These are phyloP conservation scores for Halcyon smyrnensis DNA, from an alignment of 2,797 vertebrate genomes.

Conservation along the genomic window DNA sequence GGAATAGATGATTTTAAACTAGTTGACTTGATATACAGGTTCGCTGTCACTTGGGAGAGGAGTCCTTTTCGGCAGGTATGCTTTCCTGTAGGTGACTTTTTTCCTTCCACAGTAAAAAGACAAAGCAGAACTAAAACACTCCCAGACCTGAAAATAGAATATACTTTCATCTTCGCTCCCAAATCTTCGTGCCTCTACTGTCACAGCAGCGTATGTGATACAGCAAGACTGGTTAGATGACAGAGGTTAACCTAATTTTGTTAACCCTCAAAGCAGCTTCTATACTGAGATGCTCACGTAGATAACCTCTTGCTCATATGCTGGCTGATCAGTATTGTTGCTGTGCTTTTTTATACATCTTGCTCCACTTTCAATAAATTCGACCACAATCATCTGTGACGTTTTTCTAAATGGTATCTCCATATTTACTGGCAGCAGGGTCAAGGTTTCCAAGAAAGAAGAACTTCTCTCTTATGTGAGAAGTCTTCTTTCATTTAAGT, in stretches of 20 bases:
- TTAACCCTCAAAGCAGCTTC: slow-evolving; percentile 56
- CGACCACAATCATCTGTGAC: slow-evolving; percentile 69
- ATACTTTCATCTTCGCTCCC: slow-evolving; percentile 55
- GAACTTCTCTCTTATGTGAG: slow-evolving; percentile 51
- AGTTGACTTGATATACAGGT: slow-evolving; percentile 65
- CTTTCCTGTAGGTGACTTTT: slow-evolving; percentile 29
- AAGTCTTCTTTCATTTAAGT: slow-evolving; percentile 48
- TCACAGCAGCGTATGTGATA: slow-evolving; percentile 18
- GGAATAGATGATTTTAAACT: slow-evolving; percentile 72
- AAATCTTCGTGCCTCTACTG: not conserved
- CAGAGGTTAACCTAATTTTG: slow-evolving; percentile 72
- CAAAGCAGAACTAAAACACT: slow-evolving; percentile 60
- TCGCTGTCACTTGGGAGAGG: slow-evolving; percentile 63
- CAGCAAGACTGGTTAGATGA: slow-evolving; percentile 40
- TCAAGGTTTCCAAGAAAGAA: slow-evolving; percentile 70
- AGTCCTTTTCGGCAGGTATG: slow-evolving; percentile 47
- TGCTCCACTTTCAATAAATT: slow-evolving; percentile 73
- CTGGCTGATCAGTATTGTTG: slow-evolving; percentile 41
- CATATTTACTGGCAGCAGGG: slow-evolving; percentile 70
- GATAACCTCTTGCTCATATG: slow-evolving; percentile 61
- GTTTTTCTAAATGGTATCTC: slow-evolving; percentile 56
- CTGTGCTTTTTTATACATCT: slow-evolving; percentile 65
- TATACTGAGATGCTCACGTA: slow-evolving; percentile 35
- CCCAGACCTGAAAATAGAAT: slow-evolving; percentile 52
- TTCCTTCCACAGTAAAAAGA: slow-evolving; percentile 56